These are phyloP conservation scores for Cassiopea xamachana DNA, from an alignment of 30 jellyfish, hydroid and myxozoan species.

Conservation along the genomic window DNA sequence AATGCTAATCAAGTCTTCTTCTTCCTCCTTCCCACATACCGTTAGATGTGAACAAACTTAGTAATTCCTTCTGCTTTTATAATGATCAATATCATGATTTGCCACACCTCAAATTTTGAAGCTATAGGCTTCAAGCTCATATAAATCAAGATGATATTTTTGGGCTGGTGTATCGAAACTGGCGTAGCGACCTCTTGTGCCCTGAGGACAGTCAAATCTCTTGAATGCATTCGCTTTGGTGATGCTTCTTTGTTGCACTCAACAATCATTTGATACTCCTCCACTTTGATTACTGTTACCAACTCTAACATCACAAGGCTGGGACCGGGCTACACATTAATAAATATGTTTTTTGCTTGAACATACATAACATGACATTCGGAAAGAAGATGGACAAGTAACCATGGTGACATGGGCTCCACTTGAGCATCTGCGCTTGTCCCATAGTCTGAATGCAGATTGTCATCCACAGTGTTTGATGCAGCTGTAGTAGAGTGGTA, in stretches of 20 bases:
- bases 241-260: neutral
- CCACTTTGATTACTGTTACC: neutral
- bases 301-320: neutral
- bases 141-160: neutral
- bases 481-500: neutral
- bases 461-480: constrained; percentile 1
- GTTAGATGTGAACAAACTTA: no score
- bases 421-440: neutral
- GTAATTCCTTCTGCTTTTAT: no score
- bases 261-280: neutral
- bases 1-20: no score
- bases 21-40: no score
- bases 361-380: neutral
- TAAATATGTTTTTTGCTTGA: neutral
- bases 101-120: no score
- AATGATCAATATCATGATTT: no score
- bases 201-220: neutral
- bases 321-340: neutral
- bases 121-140: neutral
- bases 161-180: neutral
- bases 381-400: neutral
- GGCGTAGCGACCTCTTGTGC: neutral
- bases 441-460: neutral
- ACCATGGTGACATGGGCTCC: neutral
- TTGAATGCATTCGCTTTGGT: neutral